These are phyloP conservation scores for Calephelis virginiensis DNA, from an alignment of 1,140 invertebrate genomes.

Conservation along the genomic window DNA sequence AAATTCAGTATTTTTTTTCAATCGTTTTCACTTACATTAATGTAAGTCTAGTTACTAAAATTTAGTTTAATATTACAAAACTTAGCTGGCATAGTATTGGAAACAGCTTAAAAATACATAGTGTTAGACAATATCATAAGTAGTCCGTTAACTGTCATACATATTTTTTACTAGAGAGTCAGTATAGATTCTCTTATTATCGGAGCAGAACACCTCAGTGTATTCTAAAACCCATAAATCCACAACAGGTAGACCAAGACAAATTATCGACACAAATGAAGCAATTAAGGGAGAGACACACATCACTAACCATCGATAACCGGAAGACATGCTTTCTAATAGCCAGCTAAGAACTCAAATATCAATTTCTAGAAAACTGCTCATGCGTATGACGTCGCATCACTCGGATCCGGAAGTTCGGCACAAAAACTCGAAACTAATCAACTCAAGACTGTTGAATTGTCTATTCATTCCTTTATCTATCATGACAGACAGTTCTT, in stretches of 20 bases:
- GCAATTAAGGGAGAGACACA: constrained; percentile 62
- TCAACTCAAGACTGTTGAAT: constrained; percentile 61
- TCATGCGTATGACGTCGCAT: constrained; percentile 56
- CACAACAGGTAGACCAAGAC: constrained; percentile 30
- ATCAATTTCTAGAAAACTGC: constrained; percentile 68
- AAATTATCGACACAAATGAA: constrained; percentile 69
- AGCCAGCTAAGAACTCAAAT: constrained; percentile 65
- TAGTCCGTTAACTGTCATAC: too few relatives aligned
- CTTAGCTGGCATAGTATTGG: too few relatives aligned
- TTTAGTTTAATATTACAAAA: too few relatives aligned
- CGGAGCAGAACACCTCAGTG: constrained; percentile 31
- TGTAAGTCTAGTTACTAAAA: too few relatives aligned
- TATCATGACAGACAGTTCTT: constrained; percentile 28
- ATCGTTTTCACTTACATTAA: too few relatives aligned
- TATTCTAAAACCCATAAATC: constrained; percentile 23
- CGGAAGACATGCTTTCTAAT: constrained; percentile 75
- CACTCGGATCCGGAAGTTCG: constrained; percentile 63
- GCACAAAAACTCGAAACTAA: constrained; percentile 67
- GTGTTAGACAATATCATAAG: too few relatives aligned
- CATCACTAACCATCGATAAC: constrained; percentile 56
- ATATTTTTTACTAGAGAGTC: too few relatives aligned
- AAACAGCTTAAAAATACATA: too few relatives aligned
- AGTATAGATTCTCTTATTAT: too few relatives aligned
- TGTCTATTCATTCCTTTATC: constrained; percentile 52
- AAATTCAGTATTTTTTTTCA: too few relatives aligned